Percentiles rank a stretch among this genome's conserved stretches.
Evolutionary conservation across 2,888 invertebrate species (phyloP).

Genomic region (Neoitamus cyanurus): DNA sequence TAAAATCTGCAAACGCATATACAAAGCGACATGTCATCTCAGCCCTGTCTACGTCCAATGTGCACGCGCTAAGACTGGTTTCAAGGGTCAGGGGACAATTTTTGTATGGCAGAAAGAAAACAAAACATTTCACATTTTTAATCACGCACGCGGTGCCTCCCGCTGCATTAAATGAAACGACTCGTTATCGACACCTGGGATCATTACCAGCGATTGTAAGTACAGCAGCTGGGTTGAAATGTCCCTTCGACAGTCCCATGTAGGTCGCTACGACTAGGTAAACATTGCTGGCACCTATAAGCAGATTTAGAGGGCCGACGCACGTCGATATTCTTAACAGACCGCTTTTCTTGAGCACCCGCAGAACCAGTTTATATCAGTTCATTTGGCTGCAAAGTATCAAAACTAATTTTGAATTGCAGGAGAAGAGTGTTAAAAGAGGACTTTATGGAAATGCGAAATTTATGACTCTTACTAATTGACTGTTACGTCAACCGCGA

Average conservation of each 20-base stretch:
- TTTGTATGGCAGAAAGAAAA: background rate
- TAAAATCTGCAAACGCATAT: no score
- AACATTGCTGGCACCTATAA: background rate
- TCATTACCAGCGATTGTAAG: background rate
- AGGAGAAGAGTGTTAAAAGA: background rate
- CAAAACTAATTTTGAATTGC: background rate
- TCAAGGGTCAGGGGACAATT: background rate
- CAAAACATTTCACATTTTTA: background rate
- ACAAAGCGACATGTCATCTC: background rate
- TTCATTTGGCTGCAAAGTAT: background rate
- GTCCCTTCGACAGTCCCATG: background rate
- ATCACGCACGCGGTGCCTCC: background rate
- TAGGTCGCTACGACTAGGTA: background rate
- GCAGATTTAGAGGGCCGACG: background rate
- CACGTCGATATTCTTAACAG: background rate
- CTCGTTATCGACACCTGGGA: background rate
- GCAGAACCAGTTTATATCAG: background rate
- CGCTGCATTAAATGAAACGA: background rate
- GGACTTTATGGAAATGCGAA: background rate
- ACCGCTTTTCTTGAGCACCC: background rate
- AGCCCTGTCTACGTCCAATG: background rate
- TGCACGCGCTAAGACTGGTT: background rate
- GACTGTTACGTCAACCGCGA: background rate
- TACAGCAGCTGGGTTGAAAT: background rate
- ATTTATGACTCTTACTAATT: background rate